These are phyloP conservation scores for Clostera curtula DNA, from an alignment of 2,888 invertebrate species.

Conservation along the genomic window DNA sequence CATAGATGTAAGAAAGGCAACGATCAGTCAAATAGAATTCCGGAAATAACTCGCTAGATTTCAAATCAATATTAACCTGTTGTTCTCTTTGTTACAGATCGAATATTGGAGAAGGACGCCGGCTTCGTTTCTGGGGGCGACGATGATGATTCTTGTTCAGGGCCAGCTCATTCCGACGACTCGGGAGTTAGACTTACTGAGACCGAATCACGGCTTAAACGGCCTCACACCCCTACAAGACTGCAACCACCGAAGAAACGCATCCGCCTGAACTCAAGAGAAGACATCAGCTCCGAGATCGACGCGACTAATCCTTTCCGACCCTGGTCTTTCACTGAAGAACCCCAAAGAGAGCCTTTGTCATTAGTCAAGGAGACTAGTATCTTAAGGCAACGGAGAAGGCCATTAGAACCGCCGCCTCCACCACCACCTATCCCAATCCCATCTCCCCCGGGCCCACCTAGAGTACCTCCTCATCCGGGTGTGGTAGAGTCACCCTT, in stretches of 20 bases:
- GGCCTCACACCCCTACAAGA: constrained; percentile 56
- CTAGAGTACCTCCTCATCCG: constrained; percentile 72
- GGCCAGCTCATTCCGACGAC: constrained; percentile 69
- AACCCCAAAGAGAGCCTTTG: constrained; percentile 78
- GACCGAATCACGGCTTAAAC: constrained; percentile 71
- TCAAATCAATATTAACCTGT: constrained; percentile 7
- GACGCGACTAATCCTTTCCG: constrained; percentile 72
- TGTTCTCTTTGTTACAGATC: constrained; percentile 66
- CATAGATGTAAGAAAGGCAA: no score
- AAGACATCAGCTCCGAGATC: constrained; percentile 55
- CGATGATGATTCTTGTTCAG: constrained; percentile 77
- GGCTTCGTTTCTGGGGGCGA: constrained; percentile 85
- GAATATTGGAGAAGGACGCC: constrained; percentile 77
- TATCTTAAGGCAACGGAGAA: constrained; percentile 46
- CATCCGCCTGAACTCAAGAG: constrained; percentile 69
- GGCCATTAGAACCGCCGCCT: constrained; percentile 47
- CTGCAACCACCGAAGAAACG: constrained; percentile 82
- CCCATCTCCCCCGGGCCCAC: constrained; percentile 43
- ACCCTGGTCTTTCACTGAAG: constrained; percentile 78
- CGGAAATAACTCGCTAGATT: no score
- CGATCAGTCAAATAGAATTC: no score
- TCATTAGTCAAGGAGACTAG: constrained; percentile 72
- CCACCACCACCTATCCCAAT: constrained; percentile 41
- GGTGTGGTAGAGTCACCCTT: constrained; percentile 48
- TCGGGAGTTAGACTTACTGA: constrained; percentile 65